Base-by-base conservation (phyloP, 2,797 vertebrate genomes). In the Chloroceryle amazona region DNA sequence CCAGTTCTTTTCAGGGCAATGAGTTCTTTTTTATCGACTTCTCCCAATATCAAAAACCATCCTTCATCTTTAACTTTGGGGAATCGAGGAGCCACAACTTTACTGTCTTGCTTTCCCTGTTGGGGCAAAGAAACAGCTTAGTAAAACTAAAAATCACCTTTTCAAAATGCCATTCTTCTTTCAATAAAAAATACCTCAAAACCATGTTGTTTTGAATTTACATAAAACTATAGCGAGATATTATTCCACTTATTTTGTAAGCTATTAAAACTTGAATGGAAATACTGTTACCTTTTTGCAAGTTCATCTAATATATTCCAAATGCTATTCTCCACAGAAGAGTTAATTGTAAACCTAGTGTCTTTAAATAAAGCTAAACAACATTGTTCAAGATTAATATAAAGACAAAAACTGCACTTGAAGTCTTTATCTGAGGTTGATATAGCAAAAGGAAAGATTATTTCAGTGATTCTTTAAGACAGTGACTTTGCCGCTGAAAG, bases 61-160 rank as follows among this genome's bases (percentile, higher is more conserved):
- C 99, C 99, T 98, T 99, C 99, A 58, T 99, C 99, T 96, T 99
- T 99, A 25, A 63, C 66, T 96, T 99, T 99, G 79, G 99, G 98
- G 95, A 99, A 99, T 68, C 98, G 98, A 42, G 99, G 99, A 55
- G 99, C 98, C 93, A 98, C 91, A 29, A 99, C 99, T 96, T 98
- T 99, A 94, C 98, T 99, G 96, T 99, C 99, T 95, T 99, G 99
- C 86, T 98, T 99, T 97, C 99, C 99, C 99, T 99, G 97, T 82
- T 60, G 96, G 73, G n/a, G 52, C 94, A 39, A 90, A 92, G 84
- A 96, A 89, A 63, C 12, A 92, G 15, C 42, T 89, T 35, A 90
- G 65, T 46, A 66, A 60, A 94, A 86, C 39, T 10, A 60, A 39
- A 63, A 63, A 65, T 72, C 41, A 46, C 33, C 29, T 81, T 72